These are phyloP conservation scores for Limonius californicus DNA, from an alignment of 1,140 invertebrate genomes.

Conservation along the genomic window DNA sequence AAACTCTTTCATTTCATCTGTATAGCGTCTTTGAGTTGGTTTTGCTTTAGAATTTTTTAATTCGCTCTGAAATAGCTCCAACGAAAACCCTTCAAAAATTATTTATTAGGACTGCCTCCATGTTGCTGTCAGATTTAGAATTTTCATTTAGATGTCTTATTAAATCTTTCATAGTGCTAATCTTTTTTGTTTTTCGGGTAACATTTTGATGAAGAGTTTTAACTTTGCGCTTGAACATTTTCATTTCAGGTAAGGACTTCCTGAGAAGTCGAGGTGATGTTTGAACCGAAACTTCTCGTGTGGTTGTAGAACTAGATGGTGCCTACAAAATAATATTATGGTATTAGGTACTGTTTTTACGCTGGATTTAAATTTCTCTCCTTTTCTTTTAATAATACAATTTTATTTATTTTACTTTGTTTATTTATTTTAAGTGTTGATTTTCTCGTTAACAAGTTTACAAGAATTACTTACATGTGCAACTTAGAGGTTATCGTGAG, in stretches of 20 bases:
- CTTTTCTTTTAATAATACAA: too few relatives aligned
- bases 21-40: background rate
- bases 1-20: too few relatives aligned
- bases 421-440: too few relatives aligned
- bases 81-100: conserved; percentile 26
- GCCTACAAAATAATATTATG: background rate
- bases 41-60: conserved; percentile 18
- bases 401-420: too few relatives aligned
- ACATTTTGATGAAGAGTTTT: conserved; percentile 1
- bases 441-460: too few relatives aligned
- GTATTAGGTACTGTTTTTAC: too few relatives aligned
- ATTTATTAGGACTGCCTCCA: background rate
- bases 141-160: conserved; percentile 9
- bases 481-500: too few relatives aligned
- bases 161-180: conserved; percentile 18
- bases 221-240: conserved; percentile 1
- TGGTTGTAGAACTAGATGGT: background rate
- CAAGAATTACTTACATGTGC: too few relatives aligned
- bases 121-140: background rate
- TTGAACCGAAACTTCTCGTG: too few relatives aligned
- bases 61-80: conserved; percentile 27
- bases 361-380: too few relatives aligned
- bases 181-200: background rate
- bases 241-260: too few relatives aligned
- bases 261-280: too few relatives aligned